Evolutionary conservation across 2,797 vertebrate genomes (phyloP), one percentile per base, ranked within the genome.

Genomic region (Tangara arthus): DNA sequence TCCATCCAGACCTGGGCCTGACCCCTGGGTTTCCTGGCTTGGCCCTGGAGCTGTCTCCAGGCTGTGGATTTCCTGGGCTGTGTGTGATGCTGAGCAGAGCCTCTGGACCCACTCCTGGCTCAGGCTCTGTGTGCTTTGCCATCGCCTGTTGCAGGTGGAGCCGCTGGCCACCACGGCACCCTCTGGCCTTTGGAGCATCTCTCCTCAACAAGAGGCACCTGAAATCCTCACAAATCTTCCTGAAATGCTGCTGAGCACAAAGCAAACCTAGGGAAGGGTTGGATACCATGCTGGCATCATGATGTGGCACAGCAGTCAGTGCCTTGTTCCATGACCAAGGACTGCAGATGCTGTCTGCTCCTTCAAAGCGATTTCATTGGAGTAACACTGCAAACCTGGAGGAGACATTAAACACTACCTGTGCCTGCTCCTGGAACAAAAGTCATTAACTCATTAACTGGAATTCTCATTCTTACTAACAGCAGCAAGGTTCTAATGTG

Each of bases 91-190:
- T 15, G n/a, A 66, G 26, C 24, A 42, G 44, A 32, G 21, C 12
- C 59, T 64, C 46, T 34, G 47, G 44, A 77, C 32, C 27, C 50
- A 26, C 2, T 7, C 63, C 57, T 37, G 30, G n/a, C 72, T 90
- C 59, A 61, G 35, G 3, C 15, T 59, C 57, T 2, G 8, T 1
- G 10, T 27, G 37, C 42, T 70, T n/a, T 21, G 2, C 56, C 4
- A 1, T 37, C 15, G 11, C 12, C 17, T 6, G 1, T 4, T 5
- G 17, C 12, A 35, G 8, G 23, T 10, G 23, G 50, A 64, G 37
- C 35, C 0, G 0, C 2, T 0, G 2, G 50, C n/a, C 47, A n/a
- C 13, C 2, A 3, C 11, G 2, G 63, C 24, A 65, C 3, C 27
- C 50, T 26, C 50, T 4, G 8, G 52, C n/a, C n/a, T 53, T 37